Evolutionary conservation across 2,113 vertebrate species (phyloP).

Genomic region (Notarius quadriscutis): DNA sequence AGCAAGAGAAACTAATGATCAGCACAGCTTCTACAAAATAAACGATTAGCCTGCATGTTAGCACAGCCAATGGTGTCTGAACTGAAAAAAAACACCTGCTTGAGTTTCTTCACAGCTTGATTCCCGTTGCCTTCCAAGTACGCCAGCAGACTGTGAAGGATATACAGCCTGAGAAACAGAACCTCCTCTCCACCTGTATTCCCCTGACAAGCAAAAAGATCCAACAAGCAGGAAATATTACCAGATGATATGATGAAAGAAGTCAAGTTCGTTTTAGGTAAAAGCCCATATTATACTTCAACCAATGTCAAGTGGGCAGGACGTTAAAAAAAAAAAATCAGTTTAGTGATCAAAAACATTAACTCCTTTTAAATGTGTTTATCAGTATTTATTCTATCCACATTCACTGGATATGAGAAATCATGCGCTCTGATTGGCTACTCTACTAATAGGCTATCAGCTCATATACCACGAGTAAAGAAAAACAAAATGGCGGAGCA

Average conservation of each 20-base stretch:
- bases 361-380: neutral
- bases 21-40: neutral
- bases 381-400: neutral
- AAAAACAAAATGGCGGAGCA: too few species aligned
- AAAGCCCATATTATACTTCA: neutral
- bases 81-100: slow-evolving; percentile 68
- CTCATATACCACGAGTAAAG: too few species aligned
- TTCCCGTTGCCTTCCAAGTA: slow-evolving; percentile 84
- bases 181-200: slow-evolving; percentile 92
- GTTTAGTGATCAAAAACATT: neutral
- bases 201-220: slow-evolving; percentile 72
- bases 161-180: slow-evolving; percentile 88
- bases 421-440: too few species aligned
- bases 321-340: neutral
- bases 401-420: too few species aligned
- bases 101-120: slow-evolving; percentile 77
- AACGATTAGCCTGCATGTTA: neutral
- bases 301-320: neutral
- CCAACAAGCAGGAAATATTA: slow-evolving; percentile 31
- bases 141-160: slow-evolving; percentile 88
- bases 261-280: neutral
- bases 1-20: neutral
- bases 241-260: neutral
- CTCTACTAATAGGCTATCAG: too few species aligned
- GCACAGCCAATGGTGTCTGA: neutral